These are phyloP conservation scores for Orientallactaga sibirica DNA, from an alignment of 2,797 vertebrate genomes.

Conservation along the genomic window DNA sequence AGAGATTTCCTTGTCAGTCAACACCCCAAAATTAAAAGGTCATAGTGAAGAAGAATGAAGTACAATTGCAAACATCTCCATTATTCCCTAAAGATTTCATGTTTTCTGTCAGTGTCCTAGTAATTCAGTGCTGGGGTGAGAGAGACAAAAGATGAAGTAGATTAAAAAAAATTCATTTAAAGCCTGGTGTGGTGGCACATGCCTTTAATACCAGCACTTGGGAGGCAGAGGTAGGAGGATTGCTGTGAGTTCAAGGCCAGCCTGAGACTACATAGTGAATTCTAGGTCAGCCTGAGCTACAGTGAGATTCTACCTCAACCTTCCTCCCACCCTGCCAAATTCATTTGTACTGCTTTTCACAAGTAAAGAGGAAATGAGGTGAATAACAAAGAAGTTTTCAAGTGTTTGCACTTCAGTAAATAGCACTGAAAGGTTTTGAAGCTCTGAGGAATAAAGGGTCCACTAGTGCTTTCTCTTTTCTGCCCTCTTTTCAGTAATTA, in stretches of 20 bases:
- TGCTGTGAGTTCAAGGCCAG: too few species aligned
- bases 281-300: too few species aligned
- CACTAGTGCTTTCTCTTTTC: not conserved
- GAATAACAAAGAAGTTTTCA: not conserved
- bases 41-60: slow-evolving; percentile 23
- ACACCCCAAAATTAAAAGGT: slow-evolving; percentile 31
- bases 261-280: too few species aligned
- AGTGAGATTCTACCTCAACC: too few species aligned
- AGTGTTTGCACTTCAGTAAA: not conserved
- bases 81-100: slow-evolving; percentile 7
- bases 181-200: too few species aligned
- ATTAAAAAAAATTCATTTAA: not conserved
- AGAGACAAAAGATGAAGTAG: not conserved
- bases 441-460: not conserved
- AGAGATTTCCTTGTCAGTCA: slow-evolving; percentile 45
- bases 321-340: too few species aligned
- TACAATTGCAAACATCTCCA: slow-evolving; percentile 27
- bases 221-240: too few species aligned
- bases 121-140: not conserved
- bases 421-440: not conserved
- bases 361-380: not conserved
- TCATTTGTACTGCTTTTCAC: not conserved
- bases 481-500: not conserved
- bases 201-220: too few species aligned
- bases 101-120: slow-evolving; percentile 35